Evolutionary conservation across 2,888 invertebrate genomes (phyloP).

Genomic region (Dryobotodes eremita): DNA sequence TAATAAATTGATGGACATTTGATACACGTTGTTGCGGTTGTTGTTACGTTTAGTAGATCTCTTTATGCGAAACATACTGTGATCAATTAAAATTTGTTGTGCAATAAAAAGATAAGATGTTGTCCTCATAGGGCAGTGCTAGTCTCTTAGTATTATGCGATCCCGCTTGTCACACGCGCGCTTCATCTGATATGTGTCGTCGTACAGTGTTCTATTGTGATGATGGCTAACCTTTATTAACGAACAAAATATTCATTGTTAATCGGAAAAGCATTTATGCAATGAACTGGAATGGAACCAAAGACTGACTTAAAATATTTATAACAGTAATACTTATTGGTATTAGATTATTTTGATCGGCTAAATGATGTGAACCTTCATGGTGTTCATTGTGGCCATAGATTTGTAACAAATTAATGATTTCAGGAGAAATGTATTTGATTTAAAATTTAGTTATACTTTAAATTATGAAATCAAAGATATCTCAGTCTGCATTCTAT

Average conservation of each 20-base stretch:
- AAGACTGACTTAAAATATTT: constrained; percentile 87
- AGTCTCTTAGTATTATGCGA: constrained; percentile 77
- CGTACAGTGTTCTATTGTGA: constrained; percentile 61
- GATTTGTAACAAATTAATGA: constrained; percentile 60
- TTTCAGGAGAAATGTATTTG: constrained; percentile 55
- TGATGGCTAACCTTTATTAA: constrained; percentile 66
- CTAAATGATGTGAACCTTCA: constrained; percentile 70
- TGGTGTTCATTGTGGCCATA: constrained; percentile 66
- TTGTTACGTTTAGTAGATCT: constrained; percentile 78
- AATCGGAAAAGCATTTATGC: constrained; percentile 80
- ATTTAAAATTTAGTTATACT: constrained; percentile 54
- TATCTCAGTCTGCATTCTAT: constrained; percentile 56
- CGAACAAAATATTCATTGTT: constrained; percentile 78
- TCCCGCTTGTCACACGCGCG: constrained; percentile 56
- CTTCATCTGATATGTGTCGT: constrained; percentile 80
- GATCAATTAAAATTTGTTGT: constrained; percentile 83
- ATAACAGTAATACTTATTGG: constrained; percentile 84
- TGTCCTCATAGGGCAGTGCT: constrained; percentile 76
- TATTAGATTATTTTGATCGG: constrained; percentile 81
- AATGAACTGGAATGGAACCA: constrained; percentile 86
- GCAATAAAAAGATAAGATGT: constrained; percentile 80
- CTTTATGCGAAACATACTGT: constrained; percentile 83
- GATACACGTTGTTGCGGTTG: constrained; percentile 67
- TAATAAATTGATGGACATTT: constrained; percentile 61
- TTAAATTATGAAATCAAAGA: constrained; percentile 53